phyloP scores from a whole-genome alignment of 2,113 vertebrate genomes.

The Pavo muticus region DNA sequence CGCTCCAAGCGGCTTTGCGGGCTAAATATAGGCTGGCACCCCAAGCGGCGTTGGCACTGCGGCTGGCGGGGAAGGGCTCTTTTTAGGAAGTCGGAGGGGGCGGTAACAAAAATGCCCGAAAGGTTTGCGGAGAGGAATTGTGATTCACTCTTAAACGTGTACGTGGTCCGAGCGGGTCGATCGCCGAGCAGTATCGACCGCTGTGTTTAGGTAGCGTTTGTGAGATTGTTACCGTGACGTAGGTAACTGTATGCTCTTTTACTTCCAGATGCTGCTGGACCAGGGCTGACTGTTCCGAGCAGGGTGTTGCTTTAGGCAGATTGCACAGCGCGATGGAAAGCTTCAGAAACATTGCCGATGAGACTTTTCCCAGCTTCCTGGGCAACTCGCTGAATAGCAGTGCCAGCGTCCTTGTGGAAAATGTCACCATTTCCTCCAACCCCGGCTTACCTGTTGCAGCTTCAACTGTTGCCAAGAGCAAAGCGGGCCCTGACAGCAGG shows the following conservation, averaged over 20 bases:
- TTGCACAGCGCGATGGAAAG: conserved; percentile 80
- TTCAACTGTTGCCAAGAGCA: conserved; percentile 90
- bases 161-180: not conserved
- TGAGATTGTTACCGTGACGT: not conserved
- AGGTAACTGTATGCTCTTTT: not conserved
- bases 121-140: not conserved
- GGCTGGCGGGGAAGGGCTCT: not conserved
- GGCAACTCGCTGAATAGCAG: conserved; percentile 80
- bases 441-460: conserved; percentile 93
- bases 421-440: conserved; percentile 88
- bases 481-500: conserved; percentile 81
- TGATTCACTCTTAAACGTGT: fast-evolving
- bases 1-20: not conserved
- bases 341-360: conserved; percentile 87
- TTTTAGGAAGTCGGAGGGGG: not conserved
- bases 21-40: conserved; percentile 46
- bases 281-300: conserved; percentile 4
- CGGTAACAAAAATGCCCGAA: fast-evolving
- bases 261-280: conserved; percentile 36
- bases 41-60: not conserved
- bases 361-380: conserved; percentile 90
- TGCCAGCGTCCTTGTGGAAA: conserved; percentile 79
- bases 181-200: fast-evolving
- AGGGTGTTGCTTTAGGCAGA: not conserved
- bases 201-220: fast-evolving